Conservation (phyloP, 2,888 invertebrate genomes). For the Pyrrhosoma nymphula region DNA sequence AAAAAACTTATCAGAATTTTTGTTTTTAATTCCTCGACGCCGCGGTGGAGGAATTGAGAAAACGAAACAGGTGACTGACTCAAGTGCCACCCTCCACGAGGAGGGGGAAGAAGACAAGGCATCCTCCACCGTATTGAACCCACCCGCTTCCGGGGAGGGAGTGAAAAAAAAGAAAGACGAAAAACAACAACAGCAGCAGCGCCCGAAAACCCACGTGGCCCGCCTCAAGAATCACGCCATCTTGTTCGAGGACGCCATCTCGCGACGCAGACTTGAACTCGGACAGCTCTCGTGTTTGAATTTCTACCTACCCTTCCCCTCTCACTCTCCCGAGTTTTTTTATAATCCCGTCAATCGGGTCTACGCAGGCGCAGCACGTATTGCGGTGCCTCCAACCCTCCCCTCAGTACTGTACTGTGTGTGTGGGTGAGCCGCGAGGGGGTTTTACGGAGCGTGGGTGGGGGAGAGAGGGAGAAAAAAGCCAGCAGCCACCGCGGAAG, state of each 20-base stretch:
- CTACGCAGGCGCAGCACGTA: neutral
- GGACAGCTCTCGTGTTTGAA: neutral
- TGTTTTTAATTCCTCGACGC: neutral
- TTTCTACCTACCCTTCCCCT: no score
- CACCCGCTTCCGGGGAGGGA: neutral
- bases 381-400: neutral
- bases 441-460: neutral
- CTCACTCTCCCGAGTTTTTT: neutral
- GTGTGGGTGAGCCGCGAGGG: neutral
- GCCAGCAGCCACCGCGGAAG: conserved; percentile 23
- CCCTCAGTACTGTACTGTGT: neutral
- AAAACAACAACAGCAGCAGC: neutral
- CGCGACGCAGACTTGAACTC: conserved; percentile 21
- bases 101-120: neutral
- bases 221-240: neutral
- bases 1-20: neutral
- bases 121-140: neutral
- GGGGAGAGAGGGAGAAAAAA: neutral
- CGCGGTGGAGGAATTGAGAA: neutral
- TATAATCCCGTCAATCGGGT: neutral
- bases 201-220: neutral
- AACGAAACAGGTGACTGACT: neutral
- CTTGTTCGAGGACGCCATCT: neutral
- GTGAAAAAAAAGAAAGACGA: no score
- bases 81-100: neutral